Conservation (phyloP, 2,113 vertebrate species). For the Oreochromis tanganicae region DNA sequence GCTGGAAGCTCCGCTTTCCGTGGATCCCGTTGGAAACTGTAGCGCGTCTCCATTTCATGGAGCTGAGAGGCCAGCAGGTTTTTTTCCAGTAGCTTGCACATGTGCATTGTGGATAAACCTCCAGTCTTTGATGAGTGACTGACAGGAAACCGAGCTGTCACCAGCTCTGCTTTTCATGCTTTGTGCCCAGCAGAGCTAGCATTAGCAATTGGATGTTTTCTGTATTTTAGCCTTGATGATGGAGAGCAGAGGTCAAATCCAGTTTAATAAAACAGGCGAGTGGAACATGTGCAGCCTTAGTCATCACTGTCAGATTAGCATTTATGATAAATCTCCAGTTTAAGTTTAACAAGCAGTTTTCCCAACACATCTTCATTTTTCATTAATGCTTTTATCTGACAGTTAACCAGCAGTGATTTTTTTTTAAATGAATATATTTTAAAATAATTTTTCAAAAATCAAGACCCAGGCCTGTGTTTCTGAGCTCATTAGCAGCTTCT, state of each 20-base stretch:
- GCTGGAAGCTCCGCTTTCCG: rapidly evolving
- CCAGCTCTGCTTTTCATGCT: not conserved
- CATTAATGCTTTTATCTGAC: not conserved
- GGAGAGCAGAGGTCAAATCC: not conserved
- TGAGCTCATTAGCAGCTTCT: not conserved
- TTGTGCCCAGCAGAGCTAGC: not conserved
- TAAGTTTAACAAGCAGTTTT: not conserved
- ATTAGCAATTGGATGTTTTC: not conserved
- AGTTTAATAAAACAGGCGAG: not conserved
- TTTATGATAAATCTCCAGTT: not conserved
- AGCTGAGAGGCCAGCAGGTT: not conserved
- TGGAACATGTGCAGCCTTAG: not conserved
- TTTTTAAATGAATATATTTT: not conserved
- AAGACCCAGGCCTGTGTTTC: not conserved
- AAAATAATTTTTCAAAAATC: not conserved
- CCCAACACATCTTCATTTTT: not conserved
- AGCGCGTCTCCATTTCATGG: not conserved
- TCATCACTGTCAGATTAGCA: not conserved
- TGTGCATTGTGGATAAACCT: not conserved
- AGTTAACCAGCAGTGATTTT: not conserved
- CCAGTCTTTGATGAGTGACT: not conserved
- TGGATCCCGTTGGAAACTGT: not conserved
- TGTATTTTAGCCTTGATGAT: not conserved
- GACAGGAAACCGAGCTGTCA: rapidly evolving
- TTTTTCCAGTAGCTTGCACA: not conserved